These are phyloP conservation scores for Montipora capricornis DNA, from an alignment of 64 coral and sea anemone genomes.

Conservation along the genomic window DNA sequence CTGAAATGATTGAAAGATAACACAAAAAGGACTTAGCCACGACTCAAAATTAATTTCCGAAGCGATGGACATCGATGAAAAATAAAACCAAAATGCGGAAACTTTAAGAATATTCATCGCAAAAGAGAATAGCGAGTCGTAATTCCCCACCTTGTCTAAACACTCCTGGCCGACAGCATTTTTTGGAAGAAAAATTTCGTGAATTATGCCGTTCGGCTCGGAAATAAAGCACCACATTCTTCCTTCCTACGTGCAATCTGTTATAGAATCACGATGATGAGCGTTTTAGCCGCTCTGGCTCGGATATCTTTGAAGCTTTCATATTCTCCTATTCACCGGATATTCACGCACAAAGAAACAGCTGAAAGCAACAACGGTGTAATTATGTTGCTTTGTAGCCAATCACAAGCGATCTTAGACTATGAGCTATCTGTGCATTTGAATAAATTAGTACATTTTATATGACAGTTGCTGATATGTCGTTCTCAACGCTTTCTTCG, in stretches of 20 bases:
- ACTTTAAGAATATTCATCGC: constrained; percentile 44
- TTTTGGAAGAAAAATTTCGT: constrained; percentile 94
- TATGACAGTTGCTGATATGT: neutral
- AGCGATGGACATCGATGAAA: neutral
- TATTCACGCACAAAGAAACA: constrained; percentile 57
- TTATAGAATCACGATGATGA: constrained; percentile 10
- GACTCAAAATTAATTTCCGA: neutral
- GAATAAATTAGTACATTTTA: constrained; percentile 36
- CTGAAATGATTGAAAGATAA: constrained; percentile 58
- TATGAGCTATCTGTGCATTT: neutral
- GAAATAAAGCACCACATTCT: constrained; percentile 98
- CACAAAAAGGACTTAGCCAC: neutral
- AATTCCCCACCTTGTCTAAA: constrained; percentile 93
- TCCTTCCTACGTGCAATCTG: neutral
- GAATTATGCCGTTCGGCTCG: constrained; percentile 97
- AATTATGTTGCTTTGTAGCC: constrained; percentile 54
- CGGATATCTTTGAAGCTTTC: neutral
- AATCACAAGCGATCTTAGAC: constrained; percentile 49
- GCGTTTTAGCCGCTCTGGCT: constrained; percentile 7
- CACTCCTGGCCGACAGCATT: constrained; percentile 95
- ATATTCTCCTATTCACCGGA: constrained; percentile 50
- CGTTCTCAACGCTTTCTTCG: neutral
- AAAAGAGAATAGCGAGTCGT: neutral
- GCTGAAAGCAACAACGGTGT: constrained; percentile 75
- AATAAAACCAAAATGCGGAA: neutral